Evolutionary conservation across 2,797 vertebrate species (phyloP), one percentile per base, ranked within the genome.

Genomic region (Enteromius radiatus): DNA sequence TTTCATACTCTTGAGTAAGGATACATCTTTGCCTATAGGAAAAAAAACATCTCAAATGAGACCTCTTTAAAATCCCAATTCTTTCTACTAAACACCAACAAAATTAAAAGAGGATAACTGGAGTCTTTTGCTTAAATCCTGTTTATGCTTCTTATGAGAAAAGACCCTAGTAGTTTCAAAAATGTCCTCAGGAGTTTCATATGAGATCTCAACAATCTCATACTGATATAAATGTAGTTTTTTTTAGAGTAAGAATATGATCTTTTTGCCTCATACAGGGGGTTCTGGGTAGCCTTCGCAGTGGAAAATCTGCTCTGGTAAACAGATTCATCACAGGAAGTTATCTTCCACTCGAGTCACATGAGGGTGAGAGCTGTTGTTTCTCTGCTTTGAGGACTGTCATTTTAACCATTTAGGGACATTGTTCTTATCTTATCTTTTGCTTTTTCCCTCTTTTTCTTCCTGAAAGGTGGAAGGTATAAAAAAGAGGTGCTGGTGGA

Each of bases 251-350:
- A 17, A 80, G 56, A 36, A 28, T 23, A 17, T 49, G 1, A 63
- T 71, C 11, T 75, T 38, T 61, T n/a, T 80, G 77, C 15, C 15
- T 14, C 31, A 52, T 41, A 3, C 91, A 98, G 98, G 98, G 96
- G 0, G 91, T 99, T 89, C 92, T 99, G 91, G 98, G 97, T 61
- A 97, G 95, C 84, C 88, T 94, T 73, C 95, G 94, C 88, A 99
- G 98, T 0, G 97, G 96, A 86, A 98, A 96, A 90, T 96, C 97
- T 0, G 96, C 98, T 0, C 95, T 99, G 11, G 96, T 99, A 80
- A 97, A 98, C 87, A 96, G 96, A 88, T 99, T 97, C 94, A 95
- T 98, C 90, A 98, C 97, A 0, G 97, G 98, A 84, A 97, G 96
- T 86, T 98, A 99, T 45, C 92, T 94, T 70, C 92, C 96, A 17